Base-by-base conservation (phyloP, 2,113 vertebrate species). In the Neotoma lepida region DNA sequence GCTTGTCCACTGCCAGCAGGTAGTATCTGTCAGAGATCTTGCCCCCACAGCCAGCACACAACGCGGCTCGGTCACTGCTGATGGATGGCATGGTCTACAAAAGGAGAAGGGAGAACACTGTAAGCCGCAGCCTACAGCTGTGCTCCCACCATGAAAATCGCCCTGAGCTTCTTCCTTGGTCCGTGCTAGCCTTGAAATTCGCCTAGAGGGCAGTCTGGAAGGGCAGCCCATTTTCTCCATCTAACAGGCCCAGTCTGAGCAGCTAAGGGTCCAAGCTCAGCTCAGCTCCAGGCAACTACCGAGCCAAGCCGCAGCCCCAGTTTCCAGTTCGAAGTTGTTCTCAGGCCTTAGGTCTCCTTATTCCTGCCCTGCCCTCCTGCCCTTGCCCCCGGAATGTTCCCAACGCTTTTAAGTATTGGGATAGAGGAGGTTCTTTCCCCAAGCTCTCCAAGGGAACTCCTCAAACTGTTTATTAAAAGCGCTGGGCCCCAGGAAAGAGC, bases 21-120 rank as follows among this genome's bases (percentile, higher is more conserved):
- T 99, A 99, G 98, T 99, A 99, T 14, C 99, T 99, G 98, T 99
- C 99, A 1, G 99, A 99, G 94, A 99, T 99, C 98, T 99, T 99
- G 61, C 99, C 98, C 95, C 99, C 99, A 97, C 99, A 99, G 98
- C 99, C 99, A 1, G 99, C 99, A 95, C 99, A 99, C 97, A 99
- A 98, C 80, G 99, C 99, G 71, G 99, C 99, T 22, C 99, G 99
- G 97, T 99, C 99, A 97, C 98, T 99, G 98, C 98, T 99, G 98
- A 99, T 98, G 93, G 99, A 99, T 81, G 99, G 99, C 99, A 99
- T 98, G 98, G 98, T 99, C 99, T 99, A 98, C 95, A 93, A 96
- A 97, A 94, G 97, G 93, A 97, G 96, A 91, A 96, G 96, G 94
- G 14, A 22, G 91, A 51, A 96, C 93, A 61, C 58, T 1, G 49